Evolutionary conservation across 2,888 invertebrate species (phyloP).

Genomic region (Esperia sulphurella): DNA sequence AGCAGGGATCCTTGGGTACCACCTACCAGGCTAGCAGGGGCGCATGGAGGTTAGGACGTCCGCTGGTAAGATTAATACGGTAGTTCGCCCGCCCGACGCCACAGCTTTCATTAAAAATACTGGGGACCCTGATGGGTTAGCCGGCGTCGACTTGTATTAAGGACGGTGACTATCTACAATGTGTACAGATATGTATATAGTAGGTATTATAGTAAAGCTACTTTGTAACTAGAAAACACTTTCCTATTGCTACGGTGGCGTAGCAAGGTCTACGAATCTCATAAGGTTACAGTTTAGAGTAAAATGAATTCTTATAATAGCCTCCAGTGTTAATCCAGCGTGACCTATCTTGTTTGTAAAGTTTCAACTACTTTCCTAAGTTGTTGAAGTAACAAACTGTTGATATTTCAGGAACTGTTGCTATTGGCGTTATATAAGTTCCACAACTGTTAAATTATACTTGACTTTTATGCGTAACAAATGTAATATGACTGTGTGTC

Average conservation of each 20-base stretch:
- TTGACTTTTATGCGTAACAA: too few relatives aligned
- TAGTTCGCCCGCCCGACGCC: conserved; percentile 63
- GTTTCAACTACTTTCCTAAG: conserved; percentile 2
- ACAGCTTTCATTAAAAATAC: conserved; percentile 72
- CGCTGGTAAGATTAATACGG: conserved; percentile 74
- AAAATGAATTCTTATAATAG: too few relatives aligned
- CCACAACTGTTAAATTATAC: too few relatives aligned
- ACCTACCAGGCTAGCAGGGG: conserved; percentile 67
- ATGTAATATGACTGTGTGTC: too few relatives aligned
- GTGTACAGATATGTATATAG: background rate
- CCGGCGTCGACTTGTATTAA: conserved; percentile 32
- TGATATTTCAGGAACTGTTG: too few relatives aligned
- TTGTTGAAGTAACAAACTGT: background rate
- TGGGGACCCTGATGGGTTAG: conserved; percentile 54
- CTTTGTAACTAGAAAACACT: too few relatives aligned
- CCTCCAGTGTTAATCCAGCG: too few relatives aligned
- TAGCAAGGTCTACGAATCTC: conserved; percentile 9
- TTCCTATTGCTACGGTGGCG: conserved; percentile 25
- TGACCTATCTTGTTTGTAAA: too few relatives aligned
- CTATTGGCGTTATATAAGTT: too few relatives aligned
- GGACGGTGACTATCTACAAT: conserved; percentile 16
- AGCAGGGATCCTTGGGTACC: conserved; percentile 57
- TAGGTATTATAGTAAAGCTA: too few relatives aligned
- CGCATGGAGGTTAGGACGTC: conserved; percentile 47
- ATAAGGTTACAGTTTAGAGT: too few relatives aligned